Conservation (phyloP, 2,113 vertebrate genomes). For the Hemiscyllium ocellatum region DNA sequence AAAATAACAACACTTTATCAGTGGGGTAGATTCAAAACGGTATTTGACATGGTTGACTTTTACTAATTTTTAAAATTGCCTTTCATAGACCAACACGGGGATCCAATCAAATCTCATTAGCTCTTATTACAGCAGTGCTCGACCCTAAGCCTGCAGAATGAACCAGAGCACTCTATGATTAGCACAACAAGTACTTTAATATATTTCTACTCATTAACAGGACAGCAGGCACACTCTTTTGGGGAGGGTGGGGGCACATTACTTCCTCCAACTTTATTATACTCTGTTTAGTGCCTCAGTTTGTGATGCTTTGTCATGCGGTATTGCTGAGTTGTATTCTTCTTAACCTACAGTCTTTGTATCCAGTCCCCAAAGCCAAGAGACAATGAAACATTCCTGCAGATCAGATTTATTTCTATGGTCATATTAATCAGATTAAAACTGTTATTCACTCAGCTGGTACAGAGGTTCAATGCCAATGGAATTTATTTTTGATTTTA, state of each 20-base stretch:
- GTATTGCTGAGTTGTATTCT: background rate
- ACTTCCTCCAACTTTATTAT: background rate
- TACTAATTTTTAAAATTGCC: slow-evolving; percentile 18
- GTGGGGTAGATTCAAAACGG: background rate
- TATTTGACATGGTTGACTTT: slow-evolving; percentile 15
- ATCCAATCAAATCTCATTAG: slow-evolving; percentile 37
- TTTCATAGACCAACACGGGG: slow-evolving; percentile 28
- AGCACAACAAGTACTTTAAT: slow-evolving; percentile 29
- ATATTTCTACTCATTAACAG: slow-evolving; percentile 33
- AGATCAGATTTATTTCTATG: slow-evolving; percentile 9
- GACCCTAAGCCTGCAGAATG: slow-evolving; percentile 15
- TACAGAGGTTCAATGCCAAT: background rate
- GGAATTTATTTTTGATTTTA: slow-evolving; percentile 15
- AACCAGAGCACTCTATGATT: slow-evolving; percentile 1
- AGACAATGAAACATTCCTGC: background rate
- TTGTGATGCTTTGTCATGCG: background rate
- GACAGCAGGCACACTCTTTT: slow-evolving; percentile 6
- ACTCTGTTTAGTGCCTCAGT: background rate
- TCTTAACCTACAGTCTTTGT: too few relatives aligned
- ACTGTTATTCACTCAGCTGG: slow-evolving; percentile 4
- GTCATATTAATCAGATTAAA: slow-evolving; percentile 17
- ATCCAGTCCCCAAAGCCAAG: background rate
- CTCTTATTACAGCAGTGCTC: slow-evolving; percentile 23
- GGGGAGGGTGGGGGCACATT: background rate
- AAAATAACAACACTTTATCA: background rate